phyloP scores from a whole-genome alignment of 2,797 vertebrate species.

The Phrynocephalus forsythii region DNA sequence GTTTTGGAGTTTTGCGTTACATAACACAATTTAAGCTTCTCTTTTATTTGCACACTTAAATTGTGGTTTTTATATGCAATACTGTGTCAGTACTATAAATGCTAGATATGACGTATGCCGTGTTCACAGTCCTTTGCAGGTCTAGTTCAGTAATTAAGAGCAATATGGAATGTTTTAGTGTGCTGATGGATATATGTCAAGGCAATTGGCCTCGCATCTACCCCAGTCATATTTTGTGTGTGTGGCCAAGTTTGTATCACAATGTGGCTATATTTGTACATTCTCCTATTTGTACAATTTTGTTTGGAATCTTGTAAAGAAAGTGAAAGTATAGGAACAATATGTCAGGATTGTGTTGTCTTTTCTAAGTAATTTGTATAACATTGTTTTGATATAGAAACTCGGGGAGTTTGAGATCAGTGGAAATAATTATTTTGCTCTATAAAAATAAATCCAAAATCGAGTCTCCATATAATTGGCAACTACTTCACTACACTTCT shows the following conservation, averaged over 20 bases:
- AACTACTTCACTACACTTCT: background rate
- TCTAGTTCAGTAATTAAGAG: background rate
- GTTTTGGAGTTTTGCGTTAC: constrained; percentile 29
- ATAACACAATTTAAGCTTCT: constrained; percentile 3
- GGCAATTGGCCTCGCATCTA: background rate
- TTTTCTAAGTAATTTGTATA: background rate
- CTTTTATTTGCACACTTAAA: constrained; percentile 13
- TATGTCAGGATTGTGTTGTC: background rate
- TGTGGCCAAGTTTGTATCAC: background rate
- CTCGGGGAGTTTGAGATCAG: background rate
- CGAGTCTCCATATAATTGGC: background rate
- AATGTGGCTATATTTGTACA: background rate
- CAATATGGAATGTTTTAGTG: background rate
- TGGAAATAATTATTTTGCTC: background rate
- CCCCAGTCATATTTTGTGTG: background rate
- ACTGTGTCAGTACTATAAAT: background rate
- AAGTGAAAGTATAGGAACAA: background rate
- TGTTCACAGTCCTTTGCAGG: background rate
- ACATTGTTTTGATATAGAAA: constrained; percentile 1
- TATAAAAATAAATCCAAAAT: background rate
- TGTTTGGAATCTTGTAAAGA: background rate
- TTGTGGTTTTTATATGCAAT: background rate
- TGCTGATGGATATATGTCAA: background rate
- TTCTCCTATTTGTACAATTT: background rate
- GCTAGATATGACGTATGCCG: background rate